Percentiles rank a stretch among this genome's conserved stretches.
Evolutionary conservation across 2,797 vertebrate genomes (phyloP).

Genomic region (Pyrocephalus nanus): DNA sequence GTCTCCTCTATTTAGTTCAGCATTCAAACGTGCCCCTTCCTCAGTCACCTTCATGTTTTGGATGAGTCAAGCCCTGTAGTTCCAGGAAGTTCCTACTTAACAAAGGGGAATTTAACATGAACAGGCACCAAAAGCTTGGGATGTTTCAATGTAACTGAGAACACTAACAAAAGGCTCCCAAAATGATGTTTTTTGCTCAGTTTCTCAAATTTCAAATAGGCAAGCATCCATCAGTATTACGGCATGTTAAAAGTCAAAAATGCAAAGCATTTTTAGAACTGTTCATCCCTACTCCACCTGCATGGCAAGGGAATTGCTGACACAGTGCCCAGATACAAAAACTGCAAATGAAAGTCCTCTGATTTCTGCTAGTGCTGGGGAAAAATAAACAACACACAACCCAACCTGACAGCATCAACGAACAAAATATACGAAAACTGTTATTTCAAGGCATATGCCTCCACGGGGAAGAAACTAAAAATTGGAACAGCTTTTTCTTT

Average conservation of each 20-base stretch:
- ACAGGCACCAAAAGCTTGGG: background rate
- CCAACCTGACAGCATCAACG: background rate
- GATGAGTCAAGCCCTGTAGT: background rate
- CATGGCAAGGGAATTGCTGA: background rate
- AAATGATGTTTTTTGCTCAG: background rate
- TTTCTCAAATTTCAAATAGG: background rate
- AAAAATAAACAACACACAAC: background rate
- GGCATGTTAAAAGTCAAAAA: background rate
- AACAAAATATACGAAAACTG: background rate
- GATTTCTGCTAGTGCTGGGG: background rate
- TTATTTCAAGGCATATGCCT: background rate
- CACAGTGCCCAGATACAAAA: background rate
- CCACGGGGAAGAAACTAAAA: slow-evolving; percentile 21
- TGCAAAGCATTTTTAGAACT: background rate
- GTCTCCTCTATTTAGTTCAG: background rate
- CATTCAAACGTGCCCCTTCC: background rate
- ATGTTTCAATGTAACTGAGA: background rate
- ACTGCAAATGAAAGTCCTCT: background rate
- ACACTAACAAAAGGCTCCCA: background rate
- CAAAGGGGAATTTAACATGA: background rate
- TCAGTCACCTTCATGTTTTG: background rate
- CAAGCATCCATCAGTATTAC: background rate
- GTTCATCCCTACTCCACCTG: background rate
- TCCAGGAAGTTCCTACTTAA: background rate
- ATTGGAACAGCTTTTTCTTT: background rate